Evolutionary conservation across 2,797 vertebrate species (phyloP).

Genomic region (Neomorphus geoffroyi): DNA sequence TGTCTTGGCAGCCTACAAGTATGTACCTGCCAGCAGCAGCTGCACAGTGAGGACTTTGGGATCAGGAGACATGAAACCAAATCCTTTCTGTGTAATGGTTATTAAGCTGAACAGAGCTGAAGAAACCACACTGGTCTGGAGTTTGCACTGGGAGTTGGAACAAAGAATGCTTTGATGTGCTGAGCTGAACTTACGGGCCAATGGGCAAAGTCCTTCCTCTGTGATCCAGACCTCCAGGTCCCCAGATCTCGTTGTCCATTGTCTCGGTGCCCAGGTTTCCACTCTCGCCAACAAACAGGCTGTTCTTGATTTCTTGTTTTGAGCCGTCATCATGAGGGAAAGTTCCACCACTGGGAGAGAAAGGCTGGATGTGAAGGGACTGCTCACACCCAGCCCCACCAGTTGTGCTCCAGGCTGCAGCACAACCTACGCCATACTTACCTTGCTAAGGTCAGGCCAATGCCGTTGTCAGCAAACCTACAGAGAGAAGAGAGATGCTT

Average conservation of each 20-base stretch:
- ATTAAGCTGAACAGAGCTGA: neutral
- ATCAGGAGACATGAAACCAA: neutral
- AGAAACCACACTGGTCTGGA: neutral
- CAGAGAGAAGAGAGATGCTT: neutral
- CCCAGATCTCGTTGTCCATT: conserved; percentile 86
- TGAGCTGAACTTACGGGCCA: conserved; percentile 83
- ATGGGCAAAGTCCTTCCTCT: conserved; percentile 87
- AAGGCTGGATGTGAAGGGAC: neutral
- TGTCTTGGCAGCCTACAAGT: neutral
- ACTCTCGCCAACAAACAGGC: conserved; percentile 95
- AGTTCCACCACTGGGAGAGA: conserved; percentile 87
- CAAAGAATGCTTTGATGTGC: neutral
- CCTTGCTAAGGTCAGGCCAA: conserved; percentile 95
- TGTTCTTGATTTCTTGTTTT: conserved; percentile 94
- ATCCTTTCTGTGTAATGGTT: neutral
- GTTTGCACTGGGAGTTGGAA: neutral
- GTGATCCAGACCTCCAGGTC: conserved; percentile 87
- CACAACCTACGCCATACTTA: conserved; percentile 47
- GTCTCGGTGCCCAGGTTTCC: conserved; percentile 86
- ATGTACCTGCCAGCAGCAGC: conserved; percentile 23
- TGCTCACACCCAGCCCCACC: neutral
- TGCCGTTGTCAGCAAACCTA: conserved; percentile 97
- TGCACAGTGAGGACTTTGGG: neutral
- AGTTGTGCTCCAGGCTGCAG: neutral
- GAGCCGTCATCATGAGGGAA: conserved; percentile 96